Percentiles rank a stretch among this genome's conserved stretches.
Conservation (phyloP, 2,797 vertebrate genomes). For the Chromobotia macracanthus region DNA sequence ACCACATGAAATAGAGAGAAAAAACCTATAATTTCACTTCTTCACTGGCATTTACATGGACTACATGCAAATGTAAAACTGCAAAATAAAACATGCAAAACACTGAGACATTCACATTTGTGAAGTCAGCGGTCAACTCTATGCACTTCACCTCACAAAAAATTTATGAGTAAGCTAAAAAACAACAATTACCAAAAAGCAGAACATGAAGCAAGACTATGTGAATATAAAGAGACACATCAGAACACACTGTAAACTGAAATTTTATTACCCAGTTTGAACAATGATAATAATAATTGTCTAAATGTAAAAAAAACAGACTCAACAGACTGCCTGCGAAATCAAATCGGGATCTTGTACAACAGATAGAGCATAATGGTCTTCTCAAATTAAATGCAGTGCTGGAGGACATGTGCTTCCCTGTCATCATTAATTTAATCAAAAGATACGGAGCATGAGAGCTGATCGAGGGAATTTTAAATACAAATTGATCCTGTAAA, state of each 20-base stretch:
- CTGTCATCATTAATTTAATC: conserved; percentile 50
- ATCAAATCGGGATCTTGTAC: conserved; percentile 36
- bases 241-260: not conserved
- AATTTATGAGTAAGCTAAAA: not conserved
- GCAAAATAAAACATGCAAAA: not conserved
- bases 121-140: not conserved
- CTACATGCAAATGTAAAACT: not conserved
- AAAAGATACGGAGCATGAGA: conserved; percentile 40
- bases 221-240: not conserved
- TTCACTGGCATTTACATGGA: not conserved
- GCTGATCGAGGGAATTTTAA: conserved; percentile 38
- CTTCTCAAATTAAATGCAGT: conserved; percentile 48
- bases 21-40: not conserved
- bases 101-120: conserved; percentile 3
- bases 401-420: conserved; percentile 42
- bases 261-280: not conserved
- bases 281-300: too few relatives aligned
- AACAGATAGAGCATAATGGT: conserved; percentile 30
- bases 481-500: conserved; percentile 33
- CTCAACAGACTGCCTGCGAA: conserved; percentile 9
- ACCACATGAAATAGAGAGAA: not conserved
- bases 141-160: not conserved
- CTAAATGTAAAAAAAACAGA: too few relatives aligned
- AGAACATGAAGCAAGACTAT: not conserved
- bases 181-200: not conserved